Conservation (phyloP, 2,888 invertebrate species). For the Aphrophora alni region DNA sequence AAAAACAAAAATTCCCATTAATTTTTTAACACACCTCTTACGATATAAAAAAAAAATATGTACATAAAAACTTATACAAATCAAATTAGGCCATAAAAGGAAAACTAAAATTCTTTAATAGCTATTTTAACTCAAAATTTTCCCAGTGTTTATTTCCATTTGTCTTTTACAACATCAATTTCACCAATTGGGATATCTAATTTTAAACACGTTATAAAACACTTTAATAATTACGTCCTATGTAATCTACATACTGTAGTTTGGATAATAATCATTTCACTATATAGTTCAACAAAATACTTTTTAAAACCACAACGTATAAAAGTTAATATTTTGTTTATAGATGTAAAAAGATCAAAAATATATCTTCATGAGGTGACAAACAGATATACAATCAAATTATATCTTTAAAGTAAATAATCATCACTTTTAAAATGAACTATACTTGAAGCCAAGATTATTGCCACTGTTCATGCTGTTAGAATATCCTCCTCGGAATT, state of each 20-base stretch:
- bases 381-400: background rate
- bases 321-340: background rate
- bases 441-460: conserved; percentile 30
- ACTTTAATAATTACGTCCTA: background rate
- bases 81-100: background rate
- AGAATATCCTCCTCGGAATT: conserved; percentile 27
- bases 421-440: conserved; percentile 26
- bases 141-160: background rate
- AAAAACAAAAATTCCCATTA: too few species aligned
- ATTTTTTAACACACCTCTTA: too few species aligned
- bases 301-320: background rate
- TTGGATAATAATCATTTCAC: background rate
- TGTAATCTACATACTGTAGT: background rate
- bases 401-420: background rate
- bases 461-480: conserved; percentile 18
- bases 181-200: background rate
- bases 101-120: background rate
- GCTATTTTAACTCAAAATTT: background rate
- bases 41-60: background rate
- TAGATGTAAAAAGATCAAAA: background rate
- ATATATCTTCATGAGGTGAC: background rate
- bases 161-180: background rate
- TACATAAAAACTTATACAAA: background rate
- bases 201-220: background rate
- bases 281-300: background rate